These are phyloP conservation scores for Dolichallabes microphthalmus DNA, from an alignment of 2,113 vertebrate species.

Conservation along the genomic window DNA sequence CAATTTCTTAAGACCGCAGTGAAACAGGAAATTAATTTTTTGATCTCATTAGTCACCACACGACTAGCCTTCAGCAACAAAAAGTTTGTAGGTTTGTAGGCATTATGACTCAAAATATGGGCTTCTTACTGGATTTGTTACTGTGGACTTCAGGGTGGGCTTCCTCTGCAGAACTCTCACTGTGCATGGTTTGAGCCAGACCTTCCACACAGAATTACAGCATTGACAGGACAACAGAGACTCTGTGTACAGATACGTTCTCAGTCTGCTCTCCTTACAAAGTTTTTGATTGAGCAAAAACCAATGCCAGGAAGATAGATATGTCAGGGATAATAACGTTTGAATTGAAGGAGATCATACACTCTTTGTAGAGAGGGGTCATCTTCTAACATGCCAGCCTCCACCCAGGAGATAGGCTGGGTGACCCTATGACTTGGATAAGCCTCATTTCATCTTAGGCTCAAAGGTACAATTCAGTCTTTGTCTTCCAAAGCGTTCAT, in stretches of 20 bases:
- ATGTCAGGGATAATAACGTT: slow-evolving; percentile 39
- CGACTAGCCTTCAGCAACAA: slow-evolving; percentile 20
- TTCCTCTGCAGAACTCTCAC: slow-evolving; percentile 5
- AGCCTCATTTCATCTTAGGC: slow-evolving; percentile 40
- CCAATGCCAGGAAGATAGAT: slow-evolving; percentile 38
- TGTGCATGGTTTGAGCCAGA: slow-evolving; percentile 42
- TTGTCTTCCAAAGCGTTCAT: slow-evolving; percentile 47
- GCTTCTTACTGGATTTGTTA: slow-evolving; percentile 56
- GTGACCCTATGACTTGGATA: slow-evolving; percentile 32
- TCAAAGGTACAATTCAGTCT: slow-evolving; percentile 47
- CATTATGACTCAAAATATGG: neutral
- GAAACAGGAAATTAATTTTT: slow-evolving; percentile 16
- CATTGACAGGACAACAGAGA: slow-evolving; percentile 40
- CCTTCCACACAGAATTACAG: slow-evolving; percentile 28
- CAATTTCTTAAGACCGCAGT: neutral
- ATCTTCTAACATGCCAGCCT: slow-evolving; percentile 45
- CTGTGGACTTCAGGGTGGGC: slow-evolving; percentile 36
- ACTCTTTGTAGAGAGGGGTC: slow-evolving; percentile 34
- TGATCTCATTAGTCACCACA: slow-evolving; percentile 47
- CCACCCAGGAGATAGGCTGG: slow-evolving; percentile 25
- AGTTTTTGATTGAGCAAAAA: slow-evolving; percentile 29
- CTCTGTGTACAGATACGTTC: slow-evolving; percentile 35
- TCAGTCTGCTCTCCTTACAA: slow-evolving; percentile 44
- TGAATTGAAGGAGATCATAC: slow-evolving; percentile 37
- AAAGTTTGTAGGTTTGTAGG: no score